Percentiles rank a stretch among this genome's conserved stretches.
Conservation (phyloP, 2,797 vertebrate species). For the Microctenopoma stevenorrisi region DNA sequence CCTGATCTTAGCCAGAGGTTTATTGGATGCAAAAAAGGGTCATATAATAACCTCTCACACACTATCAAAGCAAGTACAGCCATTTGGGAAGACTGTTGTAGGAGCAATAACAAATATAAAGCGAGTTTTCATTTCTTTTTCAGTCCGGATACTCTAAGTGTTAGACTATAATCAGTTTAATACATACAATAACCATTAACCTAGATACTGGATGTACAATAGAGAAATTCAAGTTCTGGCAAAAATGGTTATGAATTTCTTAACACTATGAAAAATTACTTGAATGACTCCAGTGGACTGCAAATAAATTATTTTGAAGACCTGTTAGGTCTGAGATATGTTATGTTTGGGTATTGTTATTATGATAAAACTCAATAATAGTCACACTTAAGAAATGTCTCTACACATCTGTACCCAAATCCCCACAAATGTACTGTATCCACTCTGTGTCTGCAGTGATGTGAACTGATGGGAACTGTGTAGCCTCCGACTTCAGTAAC, state of each 20-base stretch:
- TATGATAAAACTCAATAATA: background rate
- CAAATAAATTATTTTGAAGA: conserved; percentile 12
- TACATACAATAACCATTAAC: background rate
- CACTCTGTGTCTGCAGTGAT: background rate
- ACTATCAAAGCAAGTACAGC: conserved; percentile 8
- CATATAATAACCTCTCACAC: conserved; percentile 23
- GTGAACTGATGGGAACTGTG: conserved; percentile 15
- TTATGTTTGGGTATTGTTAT: background rate
- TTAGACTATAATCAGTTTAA: background rate
- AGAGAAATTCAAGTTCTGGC: background rate
- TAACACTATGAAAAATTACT: background rate
- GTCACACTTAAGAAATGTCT: background rate
- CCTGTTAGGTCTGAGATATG: background rate
- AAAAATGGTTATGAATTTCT: conserved; percentile 6
- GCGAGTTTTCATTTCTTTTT: background rate
- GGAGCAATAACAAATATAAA: background rate
- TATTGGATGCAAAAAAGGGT: conserved; percentile 18
- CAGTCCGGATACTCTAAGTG: background rate
- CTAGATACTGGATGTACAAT: background rate
- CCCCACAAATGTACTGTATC: background rate
- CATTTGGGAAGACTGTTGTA: background rate
- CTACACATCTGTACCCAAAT: background rate
- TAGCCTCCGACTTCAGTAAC: conserved; percentile 1
- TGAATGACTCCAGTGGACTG: background rate
- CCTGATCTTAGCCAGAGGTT: conserved; percentile 30